Percentiles rank a stretch among this genome's conserved stretches.
Evolutionary conservation across 2,113 vertebrate species (phyloP).

Genomic region (Ariopsis seemanni): DNA sequence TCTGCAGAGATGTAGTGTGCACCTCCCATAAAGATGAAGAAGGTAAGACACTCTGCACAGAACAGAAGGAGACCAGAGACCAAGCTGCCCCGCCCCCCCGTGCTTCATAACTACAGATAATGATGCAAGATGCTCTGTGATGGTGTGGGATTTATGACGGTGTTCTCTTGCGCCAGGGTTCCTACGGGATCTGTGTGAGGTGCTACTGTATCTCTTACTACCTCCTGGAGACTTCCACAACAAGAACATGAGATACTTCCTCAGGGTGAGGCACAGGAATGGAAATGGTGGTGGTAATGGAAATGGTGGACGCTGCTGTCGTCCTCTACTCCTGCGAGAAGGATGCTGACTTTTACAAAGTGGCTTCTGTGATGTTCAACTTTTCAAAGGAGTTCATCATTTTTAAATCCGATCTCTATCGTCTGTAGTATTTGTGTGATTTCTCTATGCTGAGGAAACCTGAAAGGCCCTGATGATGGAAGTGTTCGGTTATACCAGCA

Average conservation of each 20-base stretch:
- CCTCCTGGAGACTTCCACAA: slow-evolving; percentile 99
- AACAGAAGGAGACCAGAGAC: not conserved
- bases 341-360: not conserved
- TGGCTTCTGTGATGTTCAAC: not conserved
- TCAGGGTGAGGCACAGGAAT: slow-evolving; percentile 81
- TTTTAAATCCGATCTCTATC: not conserved
- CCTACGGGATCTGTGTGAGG: slow-evolving; percentile 95
- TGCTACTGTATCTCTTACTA: slow-evolving; percentile 98
- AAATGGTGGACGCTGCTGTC: not conserved
- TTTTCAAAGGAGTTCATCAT: not conserved
- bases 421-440: not conserved
- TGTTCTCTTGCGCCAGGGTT: slow-evolving; percentile 76
- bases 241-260: slow-evolving; percentile 99
- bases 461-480: not conserved
- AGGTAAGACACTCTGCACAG: slow-evolving; percentile 71
- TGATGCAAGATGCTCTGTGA: not conserved
- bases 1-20: slow-evolving; percentile 95
- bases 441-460: not conserved
- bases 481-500: not conserved
- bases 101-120: not conserved
- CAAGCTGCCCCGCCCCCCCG: not conserved
- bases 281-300: not conserved
- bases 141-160: not conserved
- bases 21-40: slow-evolving; percentile 96
- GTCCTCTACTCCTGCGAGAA: not conserved